Evolutionary conservation across 2,113 vertebrate species (phyloP), one percentile per base, ranked within the genome.

Genomic region (Seriola rivoliana): DNA sequence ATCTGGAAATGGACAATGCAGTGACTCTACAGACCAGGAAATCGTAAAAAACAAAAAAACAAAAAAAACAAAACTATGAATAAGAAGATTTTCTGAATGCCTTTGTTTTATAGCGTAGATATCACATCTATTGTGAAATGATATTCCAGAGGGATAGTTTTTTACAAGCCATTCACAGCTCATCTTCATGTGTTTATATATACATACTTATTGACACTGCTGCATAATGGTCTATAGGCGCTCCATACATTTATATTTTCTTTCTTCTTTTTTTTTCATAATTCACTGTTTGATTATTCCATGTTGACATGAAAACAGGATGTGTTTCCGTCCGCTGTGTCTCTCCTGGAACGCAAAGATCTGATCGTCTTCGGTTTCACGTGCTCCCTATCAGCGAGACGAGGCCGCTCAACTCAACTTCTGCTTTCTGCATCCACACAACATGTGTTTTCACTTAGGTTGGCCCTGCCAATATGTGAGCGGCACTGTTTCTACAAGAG

Each of bases 401-500:
- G 48, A 85, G 69, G 48, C 70, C 17, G 46, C 81, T 75, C 71
- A 13, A 34, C 29, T 74, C 73, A 13, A 36, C 84, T 85, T 90
- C 88, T 82, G 80, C 83, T 92, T 85, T 82, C 80, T 89, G 77
- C 85, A 83, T 90, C 84, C 78, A 60, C 77, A 67, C 73, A 84
- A 88, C 93, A 95, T 93, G 90, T 95, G 94, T 92, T 94, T 92
- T 83, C 87, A 93, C 81, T 95, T 93, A 93, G 72, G 69, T 46
- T 69, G 64, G 50, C 77, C 75, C 86, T 81, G 88, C 91, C 90
- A 87, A 82, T 80, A 88, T 73, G 77, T 52, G 67, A 82, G 75
- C 75, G 44, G 64, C 74, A 16, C 78, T 66, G 25, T 91, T 92
- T 81, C 90, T 90, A 65, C 88, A 73, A 64, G 57, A 86, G 75